Conservation (phyloP, 2,888 invertebrate genomes). For the Prenolepis imparis region DNA sequence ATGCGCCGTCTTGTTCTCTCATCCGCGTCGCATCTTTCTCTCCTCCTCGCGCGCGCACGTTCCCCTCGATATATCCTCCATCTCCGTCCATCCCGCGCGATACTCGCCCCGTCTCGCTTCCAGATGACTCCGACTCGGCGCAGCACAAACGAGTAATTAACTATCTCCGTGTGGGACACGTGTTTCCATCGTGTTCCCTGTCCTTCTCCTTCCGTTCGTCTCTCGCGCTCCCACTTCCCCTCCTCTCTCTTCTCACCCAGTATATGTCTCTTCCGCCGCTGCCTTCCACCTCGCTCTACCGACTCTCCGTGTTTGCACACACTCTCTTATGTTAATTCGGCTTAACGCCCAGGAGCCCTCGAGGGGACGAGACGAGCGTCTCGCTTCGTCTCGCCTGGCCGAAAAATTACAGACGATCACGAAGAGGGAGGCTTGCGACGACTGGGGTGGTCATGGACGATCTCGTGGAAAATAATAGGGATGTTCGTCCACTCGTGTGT, state of each 20-base stretch:
- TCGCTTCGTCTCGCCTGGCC: slow-evolving; percentile 67
- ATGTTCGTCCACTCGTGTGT: slow-evolving; percentile 48
- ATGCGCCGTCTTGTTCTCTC: slow-evolving; percentile 69
- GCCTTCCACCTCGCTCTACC: slow-evolving; percentile 61
- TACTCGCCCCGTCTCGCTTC: slow-evolving; percentile 67
- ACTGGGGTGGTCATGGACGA: slow-evolving; percentile 73
- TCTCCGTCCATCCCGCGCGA: slow-evolving; percentile 60
- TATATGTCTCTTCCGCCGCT: slow-evolving; percentile 50
- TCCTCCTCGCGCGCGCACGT: background rate
- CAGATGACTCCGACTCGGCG: slow-evolving; percentile 71
- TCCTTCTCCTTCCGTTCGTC: slow-evolving; percentile 60
- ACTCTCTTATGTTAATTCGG: slow-evolving; percentile 86
- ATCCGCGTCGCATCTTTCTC: slow-evolving; percentile 24
- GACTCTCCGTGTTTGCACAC: slow-evolving; percentile 84
- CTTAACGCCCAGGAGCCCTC: slow-evolving; percentile 82
- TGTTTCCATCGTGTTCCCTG: slow-evolving; percentile 81
- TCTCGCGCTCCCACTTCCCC: slow-evolving; percentile 1
- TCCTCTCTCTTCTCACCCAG: slow-evolving; percentile 50
- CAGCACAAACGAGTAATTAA: slow-evolving; percentile 86
- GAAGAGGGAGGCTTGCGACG: slow-evolving; percentile 57
- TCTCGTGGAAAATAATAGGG: slow-evolving; percentile 76
- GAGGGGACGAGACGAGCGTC: slow-evolving; percentile 69
- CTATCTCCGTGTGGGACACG: slow-evolving; percentile 85
- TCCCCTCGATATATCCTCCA: slow-evolving; percentile 57
- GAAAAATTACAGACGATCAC: slow-evolving; percentile 78